Base-by-base conservation (phyloP, 2,113 vertebrate genomes). In the Xiphophorus maculatus region DNA sequence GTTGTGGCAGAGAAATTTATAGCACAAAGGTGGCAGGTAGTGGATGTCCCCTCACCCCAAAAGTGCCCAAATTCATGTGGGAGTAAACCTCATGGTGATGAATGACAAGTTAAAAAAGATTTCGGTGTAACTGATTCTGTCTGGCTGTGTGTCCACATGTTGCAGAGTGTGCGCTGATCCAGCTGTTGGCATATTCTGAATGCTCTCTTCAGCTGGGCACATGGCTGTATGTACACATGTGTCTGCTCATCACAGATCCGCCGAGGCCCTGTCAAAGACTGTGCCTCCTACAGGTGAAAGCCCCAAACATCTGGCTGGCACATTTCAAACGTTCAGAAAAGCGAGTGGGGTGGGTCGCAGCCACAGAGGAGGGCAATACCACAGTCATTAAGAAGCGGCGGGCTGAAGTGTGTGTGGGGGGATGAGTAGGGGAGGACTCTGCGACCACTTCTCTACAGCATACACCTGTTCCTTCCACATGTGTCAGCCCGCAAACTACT, bases 241-340 rank as follows among this genome's bases (percentile, higher is more conserved):
- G 85, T 76, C 40, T 58, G 67, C 74, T 91, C 80, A 48, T 78
- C 69, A 28, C 68, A 64, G 61, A 84, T 74, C 87, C 72, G 37
- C 78, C 63, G 86, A 83, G 83, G 80, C 76, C 73, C 48, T 63
- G 86, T 86, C 88, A 87, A 86, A 91, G 88, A 64, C 84, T 67
- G 73, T 25, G 63, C 90, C 84, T 85, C 74, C 77, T 86, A 84
- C 84, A 90, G 92, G 90, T 92, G 84, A 82, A 80, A 88, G 82
- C 74, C 77, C 76, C 0, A 27, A 92, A 89, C 90, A 93, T 93
- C 91, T 92, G 91, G 89, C 86, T 72, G 69, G 73, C 86, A 90
- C 84, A 87, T 90, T 92, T 90, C 84, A 86, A 87, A 86, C 37
- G 42, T 87, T 82, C 63, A 64, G 76, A 77, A 73, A 85, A 74